Evolutionary conservation across 1,140 invertebrate genomes (phyloP).

Genomic region (Plutomurus gul): DNA sequence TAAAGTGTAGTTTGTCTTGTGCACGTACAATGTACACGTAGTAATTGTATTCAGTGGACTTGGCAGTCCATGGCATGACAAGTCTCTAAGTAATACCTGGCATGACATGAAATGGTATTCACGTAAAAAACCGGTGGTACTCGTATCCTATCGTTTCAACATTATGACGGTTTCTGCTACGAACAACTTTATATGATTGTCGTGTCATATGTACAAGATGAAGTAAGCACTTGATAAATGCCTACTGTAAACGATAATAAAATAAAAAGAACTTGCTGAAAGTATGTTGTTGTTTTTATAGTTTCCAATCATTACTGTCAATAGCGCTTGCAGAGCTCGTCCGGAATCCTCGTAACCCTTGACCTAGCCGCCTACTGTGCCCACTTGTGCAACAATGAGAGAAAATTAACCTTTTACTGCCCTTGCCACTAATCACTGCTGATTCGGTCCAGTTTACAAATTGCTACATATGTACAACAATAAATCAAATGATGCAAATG

Average conservation of each 20-base stretch:
- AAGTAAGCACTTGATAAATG: background rate
- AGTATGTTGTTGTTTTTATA: conserved; percentile 14
- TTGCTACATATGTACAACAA: no score
- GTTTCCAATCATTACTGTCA: background rate
- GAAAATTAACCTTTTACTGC: background rate
- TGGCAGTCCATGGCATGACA: background rate
- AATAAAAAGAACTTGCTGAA: background rate
- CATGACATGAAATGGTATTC: background rate
- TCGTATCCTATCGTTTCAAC: background rate
- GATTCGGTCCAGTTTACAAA: no score
- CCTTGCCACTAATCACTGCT: background rate
- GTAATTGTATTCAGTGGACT: background rate
- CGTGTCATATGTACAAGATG: background rate
- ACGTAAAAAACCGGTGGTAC: conserved; percentile 1
- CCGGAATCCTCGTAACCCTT: conserved; percentile 12
- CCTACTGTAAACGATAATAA: background rate
- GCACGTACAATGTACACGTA: background rate
- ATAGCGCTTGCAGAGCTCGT: conserved; percentile 4
- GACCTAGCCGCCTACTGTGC: background rate
- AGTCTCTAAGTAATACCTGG: background rate
- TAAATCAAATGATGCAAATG: no score
- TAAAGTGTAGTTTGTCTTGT: background rate
- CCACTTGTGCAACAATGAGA: background rate
- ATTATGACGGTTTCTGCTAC: background rate
- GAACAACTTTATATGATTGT: background rate